Base-by-base conservation (phyloP, 2,888 invertebrate genomes). In the Smittia sp. region DNA sequence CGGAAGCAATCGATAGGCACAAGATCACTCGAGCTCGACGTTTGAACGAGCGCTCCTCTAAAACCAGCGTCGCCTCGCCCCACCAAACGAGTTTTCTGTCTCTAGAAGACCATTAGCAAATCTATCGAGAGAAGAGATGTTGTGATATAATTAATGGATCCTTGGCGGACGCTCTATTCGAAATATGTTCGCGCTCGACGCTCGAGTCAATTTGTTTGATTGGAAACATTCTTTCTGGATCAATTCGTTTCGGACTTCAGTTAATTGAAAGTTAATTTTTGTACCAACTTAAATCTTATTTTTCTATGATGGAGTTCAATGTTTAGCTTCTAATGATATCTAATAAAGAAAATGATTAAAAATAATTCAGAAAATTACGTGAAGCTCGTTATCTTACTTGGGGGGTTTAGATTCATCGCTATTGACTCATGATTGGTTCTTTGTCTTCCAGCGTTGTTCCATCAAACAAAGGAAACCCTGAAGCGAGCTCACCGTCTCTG, bases 71-170 rank as follows among this genome's bases (percentile, higher is more conserved):
- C 11, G 15, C 58, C 58, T n/a, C 52, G n/a, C 58, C 18, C 18
- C 58, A 58, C 58, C 58, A 58, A 58, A 58, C 22, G 2, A 58
- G 22, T 22, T 58, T 18, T 52, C 15, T 52, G 4, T 4, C 52
- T 52, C 15, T 9, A 39, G 39, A 39, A 39, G 13, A 39, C 15
- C 52, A n/a, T 52, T n/a, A 52, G 7, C 52, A 52, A 52, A 9
- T 9, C 15, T 11, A 52, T 52, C 52, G 15, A 52, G 39, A 39
- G 6, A 58, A 58, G 6, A 2, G 11, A 18, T 58, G 58, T 18
- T 22, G 58, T 58, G 58, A 58, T 58, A 58, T 18, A 58, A 22
- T 58, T 58, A 13, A 58, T 22, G 58, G 58, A 58, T 22, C 3
- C 7, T 32, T 58, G 58, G 58, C 22, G 18, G 58, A 13, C n/a